Evolutionary conservation across 2,888 invertebrate genomes (phyloP).

Genomic region (Nemoura dubitans): DNA sequence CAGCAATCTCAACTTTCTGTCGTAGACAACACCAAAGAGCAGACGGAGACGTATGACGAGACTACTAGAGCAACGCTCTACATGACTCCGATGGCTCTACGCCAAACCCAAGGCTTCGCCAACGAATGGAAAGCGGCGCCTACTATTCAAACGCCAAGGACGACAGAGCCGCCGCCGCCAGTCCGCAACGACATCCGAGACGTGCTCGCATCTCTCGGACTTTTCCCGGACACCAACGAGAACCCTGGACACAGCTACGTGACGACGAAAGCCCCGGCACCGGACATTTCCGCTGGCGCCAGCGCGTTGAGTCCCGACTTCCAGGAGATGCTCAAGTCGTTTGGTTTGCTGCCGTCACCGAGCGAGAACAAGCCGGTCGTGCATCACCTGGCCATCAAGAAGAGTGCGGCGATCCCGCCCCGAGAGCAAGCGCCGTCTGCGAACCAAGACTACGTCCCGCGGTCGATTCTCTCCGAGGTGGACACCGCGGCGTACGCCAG

Average conservation of each 20-base stretch:
- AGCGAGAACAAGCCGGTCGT: constrained; percentile 34
- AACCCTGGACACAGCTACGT: constrained; percentile 52
- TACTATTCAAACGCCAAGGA: neutral
- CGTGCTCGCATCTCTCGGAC: constrained; percentile 61
- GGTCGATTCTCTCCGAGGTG: constrained; percentile 53
- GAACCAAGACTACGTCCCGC: constrained; percentile 42
- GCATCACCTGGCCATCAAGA: constrained; percentile 3
- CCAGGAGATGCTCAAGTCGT: constrained; percentile 47
- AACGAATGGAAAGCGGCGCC: constrained; percentile 44
- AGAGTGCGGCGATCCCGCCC: neutral
- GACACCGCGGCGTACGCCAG: constrained; percentile 59
- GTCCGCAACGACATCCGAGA: constrained; percentile 60
- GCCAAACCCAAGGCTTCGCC: constrained; percentile 41
- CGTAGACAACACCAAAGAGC: neutral
- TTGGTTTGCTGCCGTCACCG: constrained; percentile 45
- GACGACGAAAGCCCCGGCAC: constrained; percentile 47
- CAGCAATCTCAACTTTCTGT: neutral
- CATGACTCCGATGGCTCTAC: neutral
- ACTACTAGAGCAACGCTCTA: neutral
- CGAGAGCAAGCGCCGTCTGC: constrained; percentile 20
- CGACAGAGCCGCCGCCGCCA: constrained; percentile 46
- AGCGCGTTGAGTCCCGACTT: constrained; percentile 50
- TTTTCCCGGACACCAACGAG: constrained; percentile 55
- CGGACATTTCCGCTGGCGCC: constrained; percentile 52
- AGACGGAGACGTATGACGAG: neutral